A percentile compares a stretch with the other conserved stretches of the same genome.
These are phyloP conservation scores for Prenolepis imparis DNA, from an alignment of 2,888 invertebrate genomes.

Conservation along the genomic window DNA sequence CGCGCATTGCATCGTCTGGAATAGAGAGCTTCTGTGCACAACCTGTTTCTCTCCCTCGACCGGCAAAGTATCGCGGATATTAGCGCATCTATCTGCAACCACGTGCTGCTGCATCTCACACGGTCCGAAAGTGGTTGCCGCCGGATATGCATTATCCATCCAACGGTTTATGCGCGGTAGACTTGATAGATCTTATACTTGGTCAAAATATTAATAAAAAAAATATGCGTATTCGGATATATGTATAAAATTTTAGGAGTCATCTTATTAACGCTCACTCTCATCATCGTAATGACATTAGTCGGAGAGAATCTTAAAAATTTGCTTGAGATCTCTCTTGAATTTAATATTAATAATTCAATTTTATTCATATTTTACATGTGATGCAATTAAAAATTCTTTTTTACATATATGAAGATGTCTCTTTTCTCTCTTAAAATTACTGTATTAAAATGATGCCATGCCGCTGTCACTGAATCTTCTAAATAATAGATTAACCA, in stretches of 20 bases:
- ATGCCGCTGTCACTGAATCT: background rate
- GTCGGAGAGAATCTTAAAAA: background rate
- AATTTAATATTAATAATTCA: background rate
- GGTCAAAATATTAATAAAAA: background rate
- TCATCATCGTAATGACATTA: background rate
- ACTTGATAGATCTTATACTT: background rate
- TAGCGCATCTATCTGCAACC: constrained; percentile 44
- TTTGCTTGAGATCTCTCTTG: background rate
- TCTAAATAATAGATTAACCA: constrained; percentile 45
- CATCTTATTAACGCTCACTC: background rate
- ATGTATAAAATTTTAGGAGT: background rate
- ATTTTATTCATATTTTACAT: background rate
- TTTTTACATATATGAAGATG: background rate
- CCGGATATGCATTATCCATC: background rate
- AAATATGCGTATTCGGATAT: background rate
- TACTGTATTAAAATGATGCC: constrained; percentile 31
- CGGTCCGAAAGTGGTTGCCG: constrained; percentile 1
- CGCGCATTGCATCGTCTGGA: background rate
- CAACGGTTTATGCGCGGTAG: background rate
- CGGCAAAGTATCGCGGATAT: constrained; percentile 54
- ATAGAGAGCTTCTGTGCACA: constrained; percentile 31
- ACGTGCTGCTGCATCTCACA: background rate
- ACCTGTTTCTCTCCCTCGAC: constrained; percentile 50
- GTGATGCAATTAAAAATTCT: background rate
- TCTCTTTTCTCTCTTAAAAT: constrained; percentile 2